Evolutionary conservation across 2,797 vertebrate species (phyloP).

Genomic region (Meriones psammophilus): DNA sequence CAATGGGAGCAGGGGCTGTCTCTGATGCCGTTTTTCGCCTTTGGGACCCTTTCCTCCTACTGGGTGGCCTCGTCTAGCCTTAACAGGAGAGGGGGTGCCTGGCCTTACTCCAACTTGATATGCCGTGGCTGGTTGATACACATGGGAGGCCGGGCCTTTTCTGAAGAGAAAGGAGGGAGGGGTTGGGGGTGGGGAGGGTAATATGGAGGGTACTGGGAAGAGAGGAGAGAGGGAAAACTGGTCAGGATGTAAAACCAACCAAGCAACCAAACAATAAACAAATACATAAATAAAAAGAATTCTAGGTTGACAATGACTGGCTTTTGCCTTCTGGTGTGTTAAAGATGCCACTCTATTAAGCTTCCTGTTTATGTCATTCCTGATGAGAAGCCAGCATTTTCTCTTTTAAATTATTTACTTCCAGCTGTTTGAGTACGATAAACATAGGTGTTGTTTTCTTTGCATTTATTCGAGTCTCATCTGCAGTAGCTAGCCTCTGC

Average conservation of each 20-base stretch:
- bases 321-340: background rate
- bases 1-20: background rate
- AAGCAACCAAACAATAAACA: background rate
- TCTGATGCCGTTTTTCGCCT: background rate
- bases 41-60: background rate
- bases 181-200: background rate
- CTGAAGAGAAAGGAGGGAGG: background rate
- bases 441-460: background rate
- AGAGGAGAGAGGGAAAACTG: background rate
- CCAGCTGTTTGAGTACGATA: background rate
- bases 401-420: constrained; percentile 2
- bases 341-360: background rate
- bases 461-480: background rate
- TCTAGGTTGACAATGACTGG: background rate
- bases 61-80: background rate
- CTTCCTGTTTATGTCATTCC: constrained; percentile 3
- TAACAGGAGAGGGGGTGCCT: background rate
- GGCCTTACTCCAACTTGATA: background rate
- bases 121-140: background rate
- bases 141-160: background rate
- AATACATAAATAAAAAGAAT: background rate
- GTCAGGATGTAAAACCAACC: too few relatives aligned
- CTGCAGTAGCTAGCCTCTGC: background rate
- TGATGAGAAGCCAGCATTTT: background rate
- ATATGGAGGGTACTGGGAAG: background rate